Conservation (phyloP, 2,888 invertebrate genomes). For the Philereme transversata region DNA sequence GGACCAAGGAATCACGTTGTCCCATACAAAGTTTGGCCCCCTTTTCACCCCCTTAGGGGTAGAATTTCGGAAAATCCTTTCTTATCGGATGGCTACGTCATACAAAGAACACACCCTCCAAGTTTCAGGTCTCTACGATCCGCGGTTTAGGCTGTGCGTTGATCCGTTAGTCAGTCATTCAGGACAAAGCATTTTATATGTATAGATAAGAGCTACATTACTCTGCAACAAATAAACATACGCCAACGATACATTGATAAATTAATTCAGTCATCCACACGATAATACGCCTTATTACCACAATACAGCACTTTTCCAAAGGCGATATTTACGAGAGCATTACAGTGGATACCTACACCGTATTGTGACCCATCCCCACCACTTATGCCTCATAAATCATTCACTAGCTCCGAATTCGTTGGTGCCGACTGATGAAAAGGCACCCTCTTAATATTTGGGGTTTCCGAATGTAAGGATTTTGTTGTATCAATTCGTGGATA, state of each 20-base stretch:
- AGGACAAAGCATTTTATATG: no score
- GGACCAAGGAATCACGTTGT: no score
- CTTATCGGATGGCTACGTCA: no score
- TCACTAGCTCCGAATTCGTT: conserved; percentile 62
- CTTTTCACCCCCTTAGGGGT: no score
- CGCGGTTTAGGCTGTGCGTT: no score
- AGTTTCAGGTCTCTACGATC: no score
- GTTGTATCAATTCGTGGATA: conserved; percentile 39
- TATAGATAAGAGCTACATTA: not conserved
- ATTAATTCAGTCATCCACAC: conserved; percentile 8
- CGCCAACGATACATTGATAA: not conserved
- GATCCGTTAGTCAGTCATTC: no score
- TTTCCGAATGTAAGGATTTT: conserved; percentile 48
- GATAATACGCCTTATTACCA: conserved; percentile 19
- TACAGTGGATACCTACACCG: conserved; percentile 36
- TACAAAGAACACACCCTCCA: no score
- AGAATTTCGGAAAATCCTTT: no score
- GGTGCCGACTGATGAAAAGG: conserved; percentile 60
- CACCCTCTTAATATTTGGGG: conserved; percentile 51
- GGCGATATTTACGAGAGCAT: conserved; percentile 41
- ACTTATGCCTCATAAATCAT: conserved; percentile 63
- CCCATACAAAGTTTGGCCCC: no score
- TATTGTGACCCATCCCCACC: conserved; percentile 46
- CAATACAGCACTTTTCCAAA: conserved; percentile 11
- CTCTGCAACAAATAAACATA: not conserved